Conservation (phyloP, 2,113 vertebrate species). For the Pithys albifrons region DNA sequence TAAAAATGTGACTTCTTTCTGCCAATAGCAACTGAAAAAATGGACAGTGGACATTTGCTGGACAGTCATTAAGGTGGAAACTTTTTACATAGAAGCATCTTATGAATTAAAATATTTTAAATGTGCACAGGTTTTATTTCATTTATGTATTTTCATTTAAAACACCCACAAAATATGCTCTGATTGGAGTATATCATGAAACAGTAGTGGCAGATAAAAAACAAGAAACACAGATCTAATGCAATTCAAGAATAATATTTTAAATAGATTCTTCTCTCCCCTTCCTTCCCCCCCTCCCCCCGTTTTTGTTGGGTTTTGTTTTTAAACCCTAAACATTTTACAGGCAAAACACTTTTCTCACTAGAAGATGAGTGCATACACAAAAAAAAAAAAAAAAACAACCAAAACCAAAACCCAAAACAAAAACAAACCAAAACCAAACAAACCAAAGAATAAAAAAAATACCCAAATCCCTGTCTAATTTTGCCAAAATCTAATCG, state of each 20-base stretch:
- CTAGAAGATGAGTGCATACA: background rate
- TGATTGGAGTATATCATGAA: background rate
- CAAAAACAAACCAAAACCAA: too few relatives aligned
- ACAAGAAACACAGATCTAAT: background rate
- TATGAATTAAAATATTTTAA: background rate
- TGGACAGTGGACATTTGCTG: background rate
- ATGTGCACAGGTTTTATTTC: background rate
- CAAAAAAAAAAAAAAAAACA: background rate
- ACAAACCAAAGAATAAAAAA: background rate
- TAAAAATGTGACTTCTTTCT: background rate
- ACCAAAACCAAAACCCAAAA: background rate
- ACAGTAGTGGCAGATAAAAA: background rate
- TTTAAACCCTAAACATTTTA: background rate
- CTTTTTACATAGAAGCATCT: background rate
- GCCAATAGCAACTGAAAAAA: background rate
- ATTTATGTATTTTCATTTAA: background rate
- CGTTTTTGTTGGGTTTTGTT: background rate
- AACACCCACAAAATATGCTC: background rate
- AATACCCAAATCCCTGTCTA: background rate
- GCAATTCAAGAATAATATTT: background rate
- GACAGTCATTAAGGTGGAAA: background rate
- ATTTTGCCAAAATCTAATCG: conserved; percentile 2
- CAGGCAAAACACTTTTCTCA: background rate
- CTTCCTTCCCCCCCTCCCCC: too few relatives aligned
- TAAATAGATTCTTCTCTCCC: background rate